These are phyloP conservation scores for Athripsodes cinereus DNA, from an alignment of 2,888 invertebrate genomes.

Conservation along the genomic window DNA sequence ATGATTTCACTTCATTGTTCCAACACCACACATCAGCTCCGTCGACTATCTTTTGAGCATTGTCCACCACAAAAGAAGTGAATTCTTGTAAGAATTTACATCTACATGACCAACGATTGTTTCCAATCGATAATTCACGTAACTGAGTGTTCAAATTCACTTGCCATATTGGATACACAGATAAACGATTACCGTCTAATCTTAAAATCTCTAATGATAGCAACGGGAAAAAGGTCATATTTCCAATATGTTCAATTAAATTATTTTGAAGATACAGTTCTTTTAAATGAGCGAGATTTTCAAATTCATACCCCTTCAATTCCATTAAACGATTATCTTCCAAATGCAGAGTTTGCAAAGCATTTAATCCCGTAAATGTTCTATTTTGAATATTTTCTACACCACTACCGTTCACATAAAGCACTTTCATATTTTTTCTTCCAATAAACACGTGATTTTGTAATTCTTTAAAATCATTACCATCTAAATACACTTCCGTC, in stretches of 20 bases:
- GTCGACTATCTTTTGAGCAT: conserved; percentile 73
- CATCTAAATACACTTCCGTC: conserved; percentile 87
- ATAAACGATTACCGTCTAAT: conserved; percentile 78
- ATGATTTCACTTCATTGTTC: conserved; percentile 66
- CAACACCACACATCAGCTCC: conserved; percentile 75
- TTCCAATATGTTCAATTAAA: conserved; percentile 69
- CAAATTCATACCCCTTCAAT: conserved; percentile 80
- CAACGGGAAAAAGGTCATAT: conserved; percentile 71
- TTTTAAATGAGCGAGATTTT: conserved; percentile 68
- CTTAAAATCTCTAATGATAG: conserved; percentile 73
- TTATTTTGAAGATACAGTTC: conserved; percentile 86
- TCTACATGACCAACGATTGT: conserved; percentile 86
- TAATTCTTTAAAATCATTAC: conserved; percentile 78
- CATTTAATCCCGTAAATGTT: conserved; percentile 80
- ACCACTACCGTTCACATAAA: conserved; percentile 80
- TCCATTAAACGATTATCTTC: conserved; percentile 78
- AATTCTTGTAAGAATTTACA: conserved; percentile 83
- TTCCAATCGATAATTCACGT: conserved; percentile 69
- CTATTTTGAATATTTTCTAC: conserved; percentile 82
- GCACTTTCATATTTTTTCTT: conserved; percentile 78
- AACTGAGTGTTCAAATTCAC: conserved; percentile 62
- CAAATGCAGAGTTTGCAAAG: conserved; percentile 73
- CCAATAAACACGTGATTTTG: conserved; percentile 87
- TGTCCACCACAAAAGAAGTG: conserved; percentile 76
- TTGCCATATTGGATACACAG: conserved; percentile 74